These are phyloP conservation scores for Rhamnusium bicolor DNA, from an alignment of 2,888 invertebrate genomes.

Conservation along the genomic window DNA sequence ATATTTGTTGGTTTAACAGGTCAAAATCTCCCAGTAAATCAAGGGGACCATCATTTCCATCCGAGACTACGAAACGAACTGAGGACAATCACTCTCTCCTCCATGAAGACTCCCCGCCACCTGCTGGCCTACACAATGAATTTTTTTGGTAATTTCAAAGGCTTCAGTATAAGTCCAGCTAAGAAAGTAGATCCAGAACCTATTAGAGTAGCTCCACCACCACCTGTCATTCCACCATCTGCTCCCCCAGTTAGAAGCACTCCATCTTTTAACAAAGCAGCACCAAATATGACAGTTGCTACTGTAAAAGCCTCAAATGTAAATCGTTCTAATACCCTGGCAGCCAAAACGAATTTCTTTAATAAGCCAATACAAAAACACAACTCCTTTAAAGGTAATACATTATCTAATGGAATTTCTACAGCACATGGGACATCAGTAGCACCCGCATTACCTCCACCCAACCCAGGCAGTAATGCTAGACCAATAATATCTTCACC, in stretches of 20 bases:
- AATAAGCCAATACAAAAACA: constrained; percentile 59
- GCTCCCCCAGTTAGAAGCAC: constrained; percentile 37
- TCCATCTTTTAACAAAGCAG: constrained; percentile 61
- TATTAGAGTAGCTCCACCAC: constrained; percentile 77
- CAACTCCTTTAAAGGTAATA: constrained; percentile 69
- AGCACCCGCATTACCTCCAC: constrained; percentile 77
- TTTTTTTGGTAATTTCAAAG: constrained; percentile 92
- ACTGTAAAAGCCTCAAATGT: constrained; percentile 53
- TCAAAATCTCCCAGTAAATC: constrained; percentile 66
- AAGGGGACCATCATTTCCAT: constrained; percentile 67
- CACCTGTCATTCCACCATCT: constrained; percentile 72
- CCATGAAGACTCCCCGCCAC: constrained; percentile 62
- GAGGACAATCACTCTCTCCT: constrained; percentile 82
- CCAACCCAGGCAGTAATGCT: constrained; percentile 76
- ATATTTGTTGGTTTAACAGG: constrained; percentile 60
- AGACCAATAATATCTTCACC: constrained; percentile 88
- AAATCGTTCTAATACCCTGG: constrained; percentile 45
- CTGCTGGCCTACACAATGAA: constrained; percentile 70
- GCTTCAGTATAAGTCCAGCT: constrained; percentile 83
- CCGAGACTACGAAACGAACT: constrained; percentile 71
- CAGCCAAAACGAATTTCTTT: constrained; percentile 53
- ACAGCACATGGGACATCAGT: constrained; percentile 68
- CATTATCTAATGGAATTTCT: constrained; percentile 64
- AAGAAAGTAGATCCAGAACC: constrained; percentile 68
- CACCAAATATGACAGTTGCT: too few relatives aligned